phyloP scores from a whole-genome alignment of 1,140 invertebrate species.

The Psilanteris sp. region DNA sequence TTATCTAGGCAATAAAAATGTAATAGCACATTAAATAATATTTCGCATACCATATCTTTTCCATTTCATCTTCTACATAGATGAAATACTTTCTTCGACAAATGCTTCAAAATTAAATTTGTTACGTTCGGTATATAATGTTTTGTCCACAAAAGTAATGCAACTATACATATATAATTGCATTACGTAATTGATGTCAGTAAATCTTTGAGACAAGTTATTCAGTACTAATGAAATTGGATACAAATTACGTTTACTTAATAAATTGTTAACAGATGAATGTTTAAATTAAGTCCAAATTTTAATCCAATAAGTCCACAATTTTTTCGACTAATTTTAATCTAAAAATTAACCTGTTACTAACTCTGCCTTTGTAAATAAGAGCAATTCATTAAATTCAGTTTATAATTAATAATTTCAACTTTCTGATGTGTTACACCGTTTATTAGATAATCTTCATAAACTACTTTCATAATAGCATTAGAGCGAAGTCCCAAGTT shows the following conservation, averaged over 20 bases:
- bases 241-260: slow-evolving; percentile 26
- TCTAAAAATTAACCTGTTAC: too few species aligned
- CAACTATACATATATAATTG: slow-evolving; percentile 14
- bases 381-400: too few species aligned
- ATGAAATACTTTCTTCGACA: slow-evolving; percentile 33
- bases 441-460: too few species aligned
- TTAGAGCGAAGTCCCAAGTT: too few species aligned
- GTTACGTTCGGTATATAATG: slow-evolving; percentile 37
- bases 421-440: too few species aligned
- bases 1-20: slow-evolving; percentile 52
- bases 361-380: too few species aligned
- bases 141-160: slow-evolving; percentile 22
- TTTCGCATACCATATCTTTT: slow-evolving; percentile 51
- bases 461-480: too few species aligned
- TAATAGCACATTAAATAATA: slow-evolving; percentile 53
- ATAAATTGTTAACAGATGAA: too few species aligned
- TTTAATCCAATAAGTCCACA: too few species aligned
- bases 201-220: background rate
- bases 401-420: too few species aligned
- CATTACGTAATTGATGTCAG: slow-evolving; percentile 16
- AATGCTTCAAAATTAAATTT: slow-evolving; percentile 40
- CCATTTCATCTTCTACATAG: slow-evolving; percentile 48
- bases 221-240: slow-evolving; percentile 6
- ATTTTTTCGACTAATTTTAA: too few species aligned
- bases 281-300: too few species aligned